Evolutionary conservation across 2,113 vertebrate genomes (phyloP).

Genomic region (Clupea harengus): DNA sequence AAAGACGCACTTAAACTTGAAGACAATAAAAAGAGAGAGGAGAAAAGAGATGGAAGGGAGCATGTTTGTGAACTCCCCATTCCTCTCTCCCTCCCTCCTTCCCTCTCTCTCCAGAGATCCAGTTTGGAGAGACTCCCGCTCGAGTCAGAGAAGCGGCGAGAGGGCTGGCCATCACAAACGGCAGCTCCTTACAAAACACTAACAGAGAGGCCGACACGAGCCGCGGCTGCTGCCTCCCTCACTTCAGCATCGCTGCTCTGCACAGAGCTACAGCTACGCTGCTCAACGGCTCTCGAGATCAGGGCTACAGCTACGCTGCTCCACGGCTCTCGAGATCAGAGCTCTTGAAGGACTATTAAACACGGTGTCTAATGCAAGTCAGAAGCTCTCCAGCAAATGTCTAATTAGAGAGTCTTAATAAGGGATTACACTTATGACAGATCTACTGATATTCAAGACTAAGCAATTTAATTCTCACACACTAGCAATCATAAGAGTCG

Average conservation of each 20-base stretch:
- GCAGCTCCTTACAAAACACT: background rate
- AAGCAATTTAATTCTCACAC: background rate
- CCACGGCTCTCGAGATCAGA: too few species aligned
- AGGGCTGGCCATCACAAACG: background rate
- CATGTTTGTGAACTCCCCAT: background rate
- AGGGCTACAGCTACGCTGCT: too few species aligned
- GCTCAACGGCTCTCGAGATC: too few species aligned
- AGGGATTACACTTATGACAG: background rate
- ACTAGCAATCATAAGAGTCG: background rate
- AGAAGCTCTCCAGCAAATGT: background rate
- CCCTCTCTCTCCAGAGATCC: background rate
- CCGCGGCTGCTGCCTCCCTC: background rate
- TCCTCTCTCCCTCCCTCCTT: background rate
- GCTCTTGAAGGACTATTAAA: background rate
- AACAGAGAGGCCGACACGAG: background rate
- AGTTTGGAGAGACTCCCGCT: background rate
- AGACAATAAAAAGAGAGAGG: too few species aligned
- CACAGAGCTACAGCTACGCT: too few species aligned
- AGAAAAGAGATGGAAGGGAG: background rate
- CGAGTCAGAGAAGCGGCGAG: background rate
- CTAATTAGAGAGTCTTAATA: background rate
- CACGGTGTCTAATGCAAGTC: background rate
- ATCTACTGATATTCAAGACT: background rate
- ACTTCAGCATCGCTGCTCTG: background rate
- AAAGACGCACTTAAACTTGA: too few species aligned